phyloP scores from a whole-genome alignment of 2,888 invertebrate genomes.

The Drosophila merina region DNA sequence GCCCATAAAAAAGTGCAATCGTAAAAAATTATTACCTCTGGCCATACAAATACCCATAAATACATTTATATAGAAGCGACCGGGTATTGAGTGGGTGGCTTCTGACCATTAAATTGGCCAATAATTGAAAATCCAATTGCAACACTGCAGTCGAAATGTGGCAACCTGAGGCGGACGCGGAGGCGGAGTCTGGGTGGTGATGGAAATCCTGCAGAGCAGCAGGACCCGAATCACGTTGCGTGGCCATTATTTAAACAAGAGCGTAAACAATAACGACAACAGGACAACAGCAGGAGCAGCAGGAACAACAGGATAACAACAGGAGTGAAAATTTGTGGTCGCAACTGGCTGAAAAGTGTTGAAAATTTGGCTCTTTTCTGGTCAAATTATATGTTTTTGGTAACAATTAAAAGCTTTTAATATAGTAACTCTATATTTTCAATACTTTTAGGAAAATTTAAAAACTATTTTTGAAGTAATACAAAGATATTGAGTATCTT shows the following conservation, averaged over 20 bases:
- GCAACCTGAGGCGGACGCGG: not conserved
- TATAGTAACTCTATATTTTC: not conserved
- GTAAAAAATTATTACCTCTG: constrained; percentile 60
- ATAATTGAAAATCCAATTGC: constrained; percentile 82
- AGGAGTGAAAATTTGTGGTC: constrained; percentile 46
- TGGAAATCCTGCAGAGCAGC: constrained; percentile 41
- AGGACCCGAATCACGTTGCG: constrained; percentile 67
- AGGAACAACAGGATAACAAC: constrained; percentile 33
- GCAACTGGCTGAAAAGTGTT: constrained; percentile 24
- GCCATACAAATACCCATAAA: constrained; percentile 38
- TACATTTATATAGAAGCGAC: constrained; percentile 52
- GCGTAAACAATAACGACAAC: constrained; percentile 76
- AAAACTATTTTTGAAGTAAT: not conserved
- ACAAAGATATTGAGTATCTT: no score
- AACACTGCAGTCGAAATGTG: constrained; percentile 25
- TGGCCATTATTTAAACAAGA: constrained; percentile 77
- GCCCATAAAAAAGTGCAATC: constrained; percentile 70
- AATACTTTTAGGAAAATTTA: not conserved
- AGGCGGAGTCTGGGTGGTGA: constrained; percentile 11
- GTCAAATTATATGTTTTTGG: not conserved
- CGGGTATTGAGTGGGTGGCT: constrained; percentile 39
- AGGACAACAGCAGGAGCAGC: constrained; percentile 35
- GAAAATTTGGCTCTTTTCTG: not conserved
- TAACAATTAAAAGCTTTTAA: no score
- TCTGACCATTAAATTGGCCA: constrained; percentile 79